These are phyloP conservation scores for Lophochroa leadbeateri DNA, from an alignment of 2,113 vertebrate species.

Conservation along the genomic window DNA sequence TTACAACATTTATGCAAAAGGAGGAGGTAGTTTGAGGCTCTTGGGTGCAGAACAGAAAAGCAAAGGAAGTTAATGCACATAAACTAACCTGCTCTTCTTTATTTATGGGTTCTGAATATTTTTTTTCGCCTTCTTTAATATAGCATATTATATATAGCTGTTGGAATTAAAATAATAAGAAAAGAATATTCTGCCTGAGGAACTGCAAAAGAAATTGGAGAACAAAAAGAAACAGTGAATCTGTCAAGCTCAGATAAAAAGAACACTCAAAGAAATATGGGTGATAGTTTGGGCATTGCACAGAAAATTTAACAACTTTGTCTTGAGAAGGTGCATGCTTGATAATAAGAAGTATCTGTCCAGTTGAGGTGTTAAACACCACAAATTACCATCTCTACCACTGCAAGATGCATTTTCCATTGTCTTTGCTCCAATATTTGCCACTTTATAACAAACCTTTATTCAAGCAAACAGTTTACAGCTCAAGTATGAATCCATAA, in stretches of 20 bases:
- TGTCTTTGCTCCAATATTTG: background rate
- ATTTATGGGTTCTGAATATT: background rate
- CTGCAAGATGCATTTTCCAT: background rate
- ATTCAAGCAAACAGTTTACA: background rate
- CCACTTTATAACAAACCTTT: background rate
- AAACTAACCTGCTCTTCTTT: background rate
- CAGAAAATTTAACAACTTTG: background rate
- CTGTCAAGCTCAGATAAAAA: constrained; percentile 6
- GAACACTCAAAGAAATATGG: background rate
- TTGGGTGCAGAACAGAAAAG: background rate
- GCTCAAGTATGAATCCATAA: background rate
- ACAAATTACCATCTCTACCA: background rate
- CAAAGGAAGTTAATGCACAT: background rate
- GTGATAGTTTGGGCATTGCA: background rate
- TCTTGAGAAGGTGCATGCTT: background rate
- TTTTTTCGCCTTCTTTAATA: background rate
- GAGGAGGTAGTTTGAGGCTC: background rate
- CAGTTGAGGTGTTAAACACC: background rate
- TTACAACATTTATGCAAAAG: background rate
- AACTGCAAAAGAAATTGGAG: background rate
- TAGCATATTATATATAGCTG: background rate
- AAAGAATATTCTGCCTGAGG: background rate
- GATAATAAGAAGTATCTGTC: background rate
- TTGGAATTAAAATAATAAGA: background rate
- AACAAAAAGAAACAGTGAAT: background rate